Evolutionary conservation across 1,140 invertebrate genomes (phyloP).

Genomic region (Sipha flava): DNA sequence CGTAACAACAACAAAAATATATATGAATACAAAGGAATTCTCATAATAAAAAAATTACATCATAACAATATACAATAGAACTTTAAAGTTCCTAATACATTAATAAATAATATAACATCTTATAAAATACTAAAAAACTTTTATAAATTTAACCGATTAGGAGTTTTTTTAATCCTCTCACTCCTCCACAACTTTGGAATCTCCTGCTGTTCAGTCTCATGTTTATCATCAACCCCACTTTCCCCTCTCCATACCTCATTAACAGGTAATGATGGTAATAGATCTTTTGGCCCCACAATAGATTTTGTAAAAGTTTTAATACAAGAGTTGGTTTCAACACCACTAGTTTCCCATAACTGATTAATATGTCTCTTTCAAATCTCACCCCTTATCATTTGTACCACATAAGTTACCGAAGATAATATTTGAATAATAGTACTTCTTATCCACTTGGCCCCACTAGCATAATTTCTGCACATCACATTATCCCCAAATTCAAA

Average conservation of each 20-base stretch:
- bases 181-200: neutral
- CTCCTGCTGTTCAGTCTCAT: neutral
- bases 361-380: neutral
- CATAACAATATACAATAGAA: neutral
- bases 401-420: neutral
- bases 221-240: neutral
- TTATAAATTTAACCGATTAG: neutral
- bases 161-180: neutral
- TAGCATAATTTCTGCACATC: neutral
- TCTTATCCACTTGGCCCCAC: neutral
- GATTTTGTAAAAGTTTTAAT: neutral
- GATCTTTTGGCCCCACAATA: neutral
- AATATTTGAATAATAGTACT: neutral
- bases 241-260: neutral
- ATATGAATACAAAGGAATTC: no score
- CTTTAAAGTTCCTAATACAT: neutral
- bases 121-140: no score
- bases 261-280: neutral
- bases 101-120: neutral
- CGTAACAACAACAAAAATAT: no score
- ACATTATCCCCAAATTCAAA: neutral
- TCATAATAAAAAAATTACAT: neutral
- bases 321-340: no score
- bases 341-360: neutral
- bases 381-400: neutral